phyloP scores from a whole-genome alignment of 2,888 invertebrate genomes.

The Mylabris sibirica region DNA sequence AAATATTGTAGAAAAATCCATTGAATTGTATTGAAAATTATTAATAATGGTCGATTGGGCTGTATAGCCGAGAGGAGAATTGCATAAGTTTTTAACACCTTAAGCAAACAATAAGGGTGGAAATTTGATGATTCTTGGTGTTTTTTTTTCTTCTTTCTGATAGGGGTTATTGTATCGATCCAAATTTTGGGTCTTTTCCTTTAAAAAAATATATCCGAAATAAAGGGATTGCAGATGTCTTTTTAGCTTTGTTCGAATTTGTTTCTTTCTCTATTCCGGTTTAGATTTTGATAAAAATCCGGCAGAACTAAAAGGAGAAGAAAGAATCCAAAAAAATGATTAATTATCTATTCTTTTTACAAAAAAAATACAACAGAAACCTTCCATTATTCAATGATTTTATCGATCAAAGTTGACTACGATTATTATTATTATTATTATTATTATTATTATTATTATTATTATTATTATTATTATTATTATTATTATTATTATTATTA shows the following conservation, averaged over 20 bases:
- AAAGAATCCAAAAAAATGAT: background rate
- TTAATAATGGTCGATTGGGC: background rate
- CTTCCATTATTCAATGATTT: background rate
- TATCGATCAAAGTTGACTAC: background rate
- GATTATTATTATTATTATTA: too few species aligned
- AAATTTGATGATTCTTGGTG: background rate
- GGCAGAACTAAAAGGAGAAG: background rate
- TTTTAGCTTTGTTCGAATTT: background rate
- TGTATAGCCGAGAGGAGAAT: background rate
- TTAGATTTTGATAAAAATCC: slow-evolving; percentile 1
- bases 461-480: too few species aligned
- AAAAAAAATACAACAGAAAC: background rate
- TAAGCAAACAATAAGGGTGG: slow-evolving; percentile 3
- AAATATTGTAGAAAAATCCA: background rate
- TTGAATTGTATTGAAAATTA: background rate
- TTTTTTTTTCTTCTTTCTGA: background rate
- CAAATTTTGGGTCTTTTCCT: too few species aligned
- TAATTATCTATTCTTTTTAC: background rate
- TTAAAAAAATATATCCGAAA: background rate
- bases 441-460: too few species aligned
- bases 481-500: too few species aligned
- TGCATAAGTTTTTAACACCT: slow-evolving; percentile 7
- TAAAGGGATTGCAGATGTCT: slow-evolving; percentile 4
- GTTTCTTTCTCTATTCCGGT: background rate
- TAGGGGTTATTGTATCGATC: too few species aligned